Conservation (phyloP, 2,113 vertebrate species). For the Sterrhoptilus dennistouni region DNA sequence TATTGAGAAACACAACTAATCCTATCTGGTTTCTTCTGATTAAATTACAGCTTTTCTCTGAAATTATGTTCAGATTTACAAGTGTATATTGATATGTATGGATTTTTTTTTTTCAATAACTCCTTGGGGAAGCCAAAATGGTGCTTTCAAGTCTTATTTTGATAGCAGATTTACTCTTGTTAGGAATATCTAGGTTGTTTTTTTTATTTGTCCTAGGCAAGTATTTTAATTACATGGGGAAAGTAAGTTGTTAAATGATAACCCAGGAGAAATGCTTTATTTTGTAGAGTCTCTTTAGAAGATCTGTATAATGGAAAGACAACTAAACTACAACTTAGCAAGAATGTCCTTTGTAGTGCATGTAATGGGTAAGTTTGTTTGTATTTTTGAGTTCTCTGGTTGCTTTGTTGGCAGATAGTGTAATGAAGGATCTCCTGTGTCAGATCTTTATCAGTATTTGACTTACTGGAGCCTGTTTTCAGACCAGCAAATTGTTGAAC, state of each 20-base stretch:
- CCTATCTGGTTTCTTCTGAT: not conserved
- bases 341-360: constrained; percentile 94
- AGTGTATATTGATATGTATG: not conserved
- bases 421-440: not conserved
- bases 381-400: not conserved
- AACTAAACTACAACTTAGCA: constrained; percentile 98
- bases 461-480: not conserved
- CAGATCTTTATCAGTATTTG: not conserved
- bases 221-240: not conserved
- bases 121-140: not conserved
- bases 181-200: not conserved
- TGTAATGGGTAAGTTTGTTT: constrained; percentile 91
- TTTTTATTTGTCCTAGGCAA: not conserved
- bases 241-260: not conserved
- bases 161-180: not conserved
- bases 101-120: not conserved
- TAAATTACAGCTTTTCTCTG: not conserved
- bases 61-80: not conserved
- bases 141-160: not conserved
- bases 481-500: not conserved
- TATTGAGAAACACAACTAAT: not conserved
- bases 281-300: constrained; percentile 93
- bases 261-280: constrained; percentile 24
- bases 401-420: not conserved
- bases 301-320: constrained; percentile 98